Evolutionary conservation across 1,140 invertebrate species (phyloP).

Genomic region (Drosophila sproati): DNA sequence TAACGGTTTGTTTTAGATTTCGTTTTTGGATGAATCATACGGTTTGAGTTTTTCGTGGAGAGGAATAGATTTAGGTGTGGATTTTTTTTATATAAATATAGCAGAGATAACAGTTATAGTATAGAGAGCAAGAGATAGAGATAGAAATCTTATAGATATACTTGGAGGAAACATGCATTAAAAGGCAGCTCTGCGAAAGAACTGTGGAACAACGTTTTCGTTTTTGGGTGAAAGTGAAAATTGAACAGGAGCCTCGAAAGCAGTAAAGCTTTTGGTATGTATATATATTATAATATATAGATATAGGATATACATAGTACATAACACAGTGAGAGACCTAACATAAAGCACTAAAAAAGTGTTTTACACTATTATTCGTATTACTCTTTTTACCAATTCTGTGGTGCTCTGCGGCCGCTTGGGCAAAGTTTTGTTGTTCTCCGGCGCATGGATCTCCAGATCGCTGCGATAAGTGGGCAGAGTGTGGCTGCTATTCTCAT

Average conservation of each 20-base stretch:
- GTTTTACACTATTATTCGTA: neutral
- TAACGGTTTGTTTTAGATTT: constrained; percentile 50
- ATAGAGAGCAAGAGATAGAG: constrained; percentile 27
- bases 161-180: constrained; percentile 57
- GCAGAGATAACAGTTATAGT: constrained; percentile 41
- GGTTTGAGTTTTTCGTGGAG: constrained; percentile 58
- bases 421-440: constrained; percentile 83
- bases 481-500: constrained; percentile 74
- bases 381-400: constrained; percentile 79
- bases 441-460: constrained; percentile 86
- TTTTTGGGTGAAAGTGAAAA: constrained; percentile 47
- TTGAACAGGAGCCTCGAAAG: constrained; percentile 59
- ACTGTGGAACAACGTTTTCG: constrained; percentile 15
- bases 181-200: constrained; percentile 22
- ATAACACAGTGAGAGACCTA: constrained; percentile 28
- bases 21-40: constrained; percentile 61
- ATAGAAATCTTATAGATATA: constrained; percentile 39
- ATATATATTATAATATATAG: constrained; percentile 28
- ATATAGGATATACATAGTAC: constrained; percentile 30
- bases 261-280: constrained; percentile 58
- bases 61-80: constrained; percentile 80
- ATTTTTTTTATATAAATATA: constrained; percentile 38
- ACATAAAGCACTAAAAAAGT: constrained; percentile 10
- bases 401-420: constrained; percentile 83
- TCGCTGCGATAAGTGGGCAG: constrained; percentile 87